Base-by-base conservation (phyloP, 23 tunicate genomes). In the Trididemnum miniatum region DNA sequence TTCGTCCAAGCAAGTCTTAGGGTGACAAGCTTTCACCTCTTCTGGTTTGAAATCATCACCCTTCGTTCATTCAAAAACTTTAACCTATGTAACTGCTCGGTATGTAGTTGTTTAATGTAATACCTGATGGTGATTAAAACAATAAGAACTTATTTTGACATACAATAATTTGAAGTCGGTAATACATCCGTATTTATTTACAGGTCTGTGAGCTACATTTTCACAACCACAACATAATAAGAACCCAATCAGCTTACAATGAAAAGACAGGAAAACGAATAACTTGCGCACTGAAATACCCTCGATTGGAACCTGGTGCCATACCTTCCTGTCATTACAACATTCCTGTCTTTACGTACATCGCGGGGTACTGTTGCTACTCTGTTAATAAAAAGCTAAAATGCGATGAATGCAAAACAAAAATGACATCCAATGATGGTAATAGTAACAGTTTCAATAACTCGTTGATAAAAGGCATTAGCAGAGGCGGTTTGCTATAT, bases 311-410 rank as follows among this genome's bases (percentile, higher is more conserved):
- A 39, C 7, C 79, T 38, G 79, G 59, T 22, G 57, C 79, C 29
- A 73, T 73, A 15, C 79, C 79, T 9, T 73, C 79, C 7, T 2
- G 2, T 37, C 29, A 37, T 73, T 59, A 57, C 2, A 73, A 25
- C 59, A 20, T 73, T 38, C 79, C 79, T 15, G 59, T 73, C 2
- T 37, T 73, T 73, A 73, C 79, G 2, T 73, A 15, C 59, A 24
- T 73, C 31, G 79, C 59, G 25, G 79, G 79, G 28, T 73, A 73
- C 79, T 73, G 79, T 39, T 37, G 79, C 29, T 73, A 73, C 38
- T 73, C 79, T 1, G 38, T 73, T n/a, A 73, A 73, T 26, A 73
- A 73, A 39, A 73, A 40, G 59, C 9, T 73, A 73, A 37, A 73
- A 26, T 73, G 79, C 29, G 9, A 40, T 20, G 59, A 73, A 24